Percentiles rank a stretch among this genome's conserved stretches.
These are phyloP conservation scores for Drosophila seguyi DNA, from an alignment of 1,140 invertebrate genomes.

Conservation along the genomic window DNA sequence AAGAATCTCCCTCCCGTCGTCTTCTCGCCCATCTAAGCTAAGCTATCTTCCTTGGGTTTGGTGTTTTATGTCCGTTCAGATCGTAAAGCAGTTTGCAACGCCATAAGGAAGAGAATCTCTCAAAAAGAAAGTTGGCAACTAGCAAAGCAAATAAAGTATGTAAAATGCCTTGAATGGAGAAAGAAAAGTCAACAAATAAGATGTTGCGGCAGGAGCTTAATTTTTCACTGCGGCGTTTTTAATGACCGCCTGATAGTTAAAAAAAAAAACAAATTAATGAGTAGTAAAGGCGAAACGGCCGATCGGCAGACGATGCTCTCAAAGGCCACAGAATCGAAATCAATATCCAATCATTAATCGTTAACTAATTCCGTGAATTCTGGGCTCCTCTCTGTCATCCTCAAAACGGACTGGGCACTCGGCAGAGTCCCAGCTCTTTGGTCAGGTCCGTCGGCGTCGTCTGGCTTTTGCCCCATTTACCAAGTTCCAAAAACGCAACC, in stretches of 20 bases:
- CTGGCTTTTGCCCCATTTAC: slow-evolving; percentile 64
- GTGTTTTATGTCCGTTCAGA: slow-evolving; percentile 55
- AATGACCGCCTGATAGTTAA: slow-evolving; percentile 47
- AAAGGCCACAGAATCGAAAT: slow-evolving; percentile 49
- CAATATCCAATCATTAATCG: slow-evolving; percentile 84
- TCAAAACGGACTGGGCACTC: not conserved
- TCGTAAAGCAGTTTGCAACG: slow-evolving; percentile 67
- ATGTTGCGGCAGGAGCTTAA: slow-evolving; percentile 49
- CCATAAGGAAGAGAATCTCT: slow-evolving; percentile 62
- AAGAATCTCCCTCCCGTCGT: slow-evolving; percentile 24
- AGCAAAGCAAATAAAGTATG: slow-evolving; percentile 45
- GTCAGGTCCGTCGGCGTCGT: slow-evolving; percentile 7
- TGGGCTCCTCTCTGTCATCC: slow-evolving; percentile 22
- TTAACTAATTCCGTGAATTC: slow-evolving; percentile 83
- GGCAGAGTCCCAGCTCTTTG: slow-evolving; percentile 15
- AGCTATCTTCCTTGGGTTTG: slow-evolving; percentile 42
- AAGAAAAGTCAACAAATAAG: slow-evolving; percentile 44
- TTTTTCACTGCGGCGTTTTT: slow-evolving; percentile 32
- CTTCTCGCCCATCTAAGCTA: slow-evolving; percentile 40
- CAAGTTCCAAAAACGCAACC: slow-evolving; percentile 79
- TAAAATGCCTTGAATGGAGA: slow-evolving; percentile 42
- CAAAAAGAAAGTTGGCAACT: slow-evolving; percentile 56
- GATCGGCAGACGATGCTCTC: slow-evolving; percentile 7
- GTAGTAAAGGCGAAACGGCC: slow-evolving; percentile 51
- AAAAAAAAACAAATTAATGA: slow-evolving; percentile 61